Conservation (phyloP, 1,140 invertebrate species). For the Drosophila leontia region DNA sequence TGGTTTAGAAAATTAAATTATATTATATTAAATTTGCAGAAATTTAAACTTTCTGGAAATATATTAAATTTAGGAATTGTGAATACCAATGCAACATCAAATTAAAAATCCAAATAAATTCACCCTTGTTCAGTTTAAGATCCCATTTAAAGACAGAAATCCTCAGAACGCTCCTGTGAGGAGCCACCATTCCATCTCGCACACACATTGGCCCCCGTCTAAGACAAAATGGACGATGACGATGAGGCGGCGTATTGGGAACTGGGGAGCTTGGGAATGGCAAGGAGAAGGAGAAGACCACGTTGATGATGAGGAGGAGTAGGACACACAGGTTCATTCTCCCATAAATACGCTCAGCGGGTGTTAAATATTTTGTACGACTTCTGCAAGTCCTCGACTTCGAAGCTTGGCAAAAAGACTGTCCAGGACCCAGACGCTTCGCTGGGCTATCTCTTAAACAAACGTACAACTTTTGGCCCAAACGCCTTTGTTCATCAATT, state of each 20-base stretch:
- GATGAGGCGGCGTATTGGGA: constrained; percentile 12
- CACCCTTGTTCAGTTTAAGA: neutral
- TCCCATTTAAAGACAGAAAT: neutral
- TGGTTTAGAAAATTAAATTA: neutral
- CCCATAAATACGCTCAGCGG: constrained; percentile 84
- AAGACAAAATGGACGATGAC: constrained; percentile 69
- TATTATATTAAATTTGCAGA: neutral
- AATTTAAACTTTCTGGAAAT: neutral
- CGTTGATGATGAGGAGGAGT: constrained; percentile 35
- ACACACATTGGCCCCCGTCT: constrained; percentile 47
- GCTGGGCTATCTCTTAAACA: constrained; percentile 52
- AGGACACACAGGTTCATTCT: constrained; percentile 82
- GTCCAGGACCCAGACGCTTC: constrained; percentile 47
- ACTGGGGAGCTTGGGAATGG: constrained; percentile 3
- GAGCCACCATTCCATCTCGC: constrained; percentile 11
- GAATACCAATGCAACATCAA: neutral
- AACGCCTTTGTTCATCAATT: constrained; percentile 71
- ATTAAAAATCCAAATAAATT: neutral
- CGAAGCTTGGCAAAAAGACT: constrained; percentile 49
- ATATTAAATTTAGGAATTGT: neutral
- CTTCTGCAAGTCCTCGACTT: constrained; percentile 79
- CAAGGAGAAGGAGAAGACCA: neutral
- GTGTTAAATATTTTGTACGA: constrained; percentile 82
- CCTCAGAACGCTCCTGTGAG: constrained; percentile 19
- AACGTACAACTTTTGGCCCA: constrained; percentile 65